Base-by-base conservation (phyloP, 1,140 invertebrate species). In the Microvelia longipes region DNA sequence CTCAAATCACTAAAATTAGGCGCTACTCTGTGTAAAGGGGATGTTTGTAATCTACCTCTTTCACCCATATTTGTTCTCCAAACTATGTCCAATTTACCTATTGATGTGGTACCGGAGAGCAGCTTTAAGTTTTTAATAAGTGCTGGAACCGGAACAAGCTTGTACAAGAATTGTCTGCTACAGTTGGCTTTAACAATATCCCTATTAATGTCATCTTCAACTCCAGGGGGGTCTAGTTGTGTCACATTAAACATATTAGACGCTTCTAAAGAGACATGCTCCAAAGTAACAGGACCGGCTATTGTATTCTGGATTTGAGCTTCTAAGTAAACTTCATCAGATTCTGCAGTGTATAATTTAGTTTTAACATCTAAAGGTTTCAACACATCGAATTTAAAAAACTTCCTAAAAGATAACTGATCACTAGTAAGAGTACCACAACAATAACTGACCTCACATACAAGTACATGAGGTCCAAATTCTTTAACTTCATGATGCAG, bases 401-500 rank as follows among this genome's bases (percentile, higher is more conserved):
- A 98, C 79, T 98, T 98, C 75, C 91, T 85, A 78, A 97, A 89
- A n/a, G 87, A 89, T 72, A 86, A 83, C 67, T 88, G 81, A 74
- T 87, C 85, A 87, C 72, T 73, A 25, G 73, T 71, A n/a, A 72
- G 28, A 1, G 71, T 72, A 1, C 68, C 35, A 27, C 70, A 71
- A 14, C 70, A 74, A 78, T 98, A 99, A 73, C 86, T 91, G 1
- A 99, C 94, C 81, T 96, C 93, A 85, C 96, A 98, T 11, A 98
- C 93, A 71, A 99, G 67, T 28, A 98, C 96, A 77, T 98, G 96
- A 64, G 92, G 94, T 29, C 95, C 96, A 75, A 96, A 88, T 84
- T 98, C 96, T 82, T 97, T 98, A 2, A 98, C 94, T 86, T 98
- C 96, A 83, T 98, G 94, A 78, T 94, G 90, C 77, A 98, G 95